Conservation (phyloP, 2,888 invertebrate genomes). For the Arctia plantaginis region DNA sequence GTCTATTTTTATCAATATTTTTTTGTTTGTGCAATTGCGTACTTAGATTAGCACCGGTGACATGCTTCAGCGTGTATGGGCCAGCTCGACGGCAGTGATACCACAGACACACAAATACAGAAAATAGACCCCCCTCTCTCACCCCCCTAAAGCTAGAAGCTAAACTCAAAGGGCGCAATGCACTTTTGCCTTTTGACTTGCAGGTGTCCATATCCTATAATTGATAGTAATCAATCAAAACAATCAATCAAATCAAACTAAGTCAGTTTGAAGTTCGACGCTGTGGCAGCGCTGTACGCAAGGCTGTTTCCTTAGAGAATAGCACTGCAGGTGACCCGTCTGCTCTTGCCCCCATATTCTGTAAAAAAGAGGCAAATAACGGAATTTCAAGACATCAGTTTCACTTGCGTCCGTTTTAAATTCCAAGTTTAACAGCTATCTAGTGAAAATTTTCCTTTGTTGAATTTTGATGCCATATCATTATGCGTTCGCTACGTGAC, state of each 20-base stretch:
- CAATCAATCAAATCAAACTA: too few relatives aligned
- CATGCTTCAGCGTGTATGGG: too few relatives aligned
- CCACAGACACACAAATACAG: too few relatives aligned
- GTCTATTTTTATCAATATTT: background rate
- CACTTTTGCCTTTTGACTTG: background rate
- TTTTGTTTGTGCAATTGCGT: background rate
- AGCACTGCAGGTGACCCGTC: too few relatives aligned
- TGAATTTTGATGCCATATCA: conserved; percentile 10
- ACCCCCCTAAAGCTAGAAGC: background rate
- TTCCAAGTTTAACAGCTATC: conserved; percentile 3
- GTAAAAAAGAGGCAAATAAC: background rate
- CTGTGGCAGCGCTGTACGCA: too few relatives aligned
- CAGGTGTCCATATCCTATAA: background rate
- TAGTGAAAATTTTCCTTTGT: conserved; percentile 12
- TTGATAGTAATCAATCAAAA: too few relatives aligned
- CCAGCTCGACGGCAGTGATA: too few relatives aligned
- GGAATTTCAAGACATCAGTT: background rate
- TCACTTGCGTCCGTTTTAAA: background rate
- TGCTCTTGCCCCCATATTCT: background rate
- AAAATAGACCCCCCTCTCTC: too few relatives aligned
- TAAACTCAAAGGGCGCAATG: background rate
- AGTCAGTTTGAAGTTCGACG: too few relatives aligned
- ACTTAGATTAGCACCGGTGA: too few relatives aligned
- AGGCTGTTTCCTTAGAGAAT: too few relatives aligned
- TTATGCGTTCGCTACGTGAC: conserved; percentile 2